Evolutionary conservation across 2,113 vertebrate genomes (phyloP).

Genomic region (Litocranius walleri): DNA sequence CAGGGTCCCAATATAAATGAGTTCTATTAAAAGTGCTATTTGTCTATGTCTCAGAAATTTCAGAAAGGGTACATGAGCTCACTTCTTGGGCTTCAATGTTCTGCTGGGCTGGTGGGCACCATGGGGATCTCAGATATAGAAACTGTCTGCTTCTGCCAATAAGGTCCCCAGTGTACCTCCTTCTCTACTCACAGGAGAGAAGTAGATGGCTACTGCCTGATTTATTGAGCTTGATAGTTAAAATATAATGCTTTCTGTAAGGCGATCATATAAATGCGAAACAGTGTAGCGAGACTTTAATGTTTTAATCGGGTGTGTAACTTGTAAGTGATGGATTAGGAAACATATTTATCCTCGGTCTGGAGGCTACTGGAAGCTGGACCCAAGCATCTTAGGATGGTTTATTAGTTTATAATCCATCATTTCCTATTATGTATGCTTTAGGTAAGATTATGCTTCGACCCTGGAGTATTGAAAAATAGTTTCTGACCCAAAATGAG

Average conservation of each 20-base stretch:
- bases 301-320: conserved; percentile 74
- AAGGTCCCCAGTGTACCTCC: background rate
- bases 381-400: conserved; percentile 48
- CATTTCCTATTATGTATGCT: conserved; percentile 51
- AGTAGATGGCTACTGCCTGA: conserved; percentile 55
- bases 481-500: conserved; percentile 59
- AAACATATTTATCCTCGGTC: conserved; percentile 70
- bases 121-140: background rate
- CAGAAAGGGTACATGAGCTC: background rate
- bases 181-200: conserved; percentile 38
- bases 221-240: conserved; percentile 76
- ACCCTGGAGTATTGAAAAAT: conserved; percentile 67
- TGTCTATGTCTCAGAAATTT: conserved; percentile 50
- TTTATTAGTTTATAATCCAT: conserved; percentile 73
- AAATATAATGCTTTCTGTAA: conserved; percentile 68
- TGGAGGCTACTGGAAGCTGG: conserved; percentile 71
- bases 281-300: conserved; percentile 59
- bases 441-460: conserved; percentile 53
- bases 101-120: background rate
- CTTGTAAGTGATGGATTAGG: conserved; percentile 77
- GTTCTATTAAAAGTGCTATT: background rate
- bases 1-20: background rate
- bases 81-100: conserved; percentile 13
- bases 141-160: background rate
- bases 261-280: conserved; percentile 70